Conservation (phyloP, 2,888 invertebrate species). For the Cephus pulcher region DNA sequence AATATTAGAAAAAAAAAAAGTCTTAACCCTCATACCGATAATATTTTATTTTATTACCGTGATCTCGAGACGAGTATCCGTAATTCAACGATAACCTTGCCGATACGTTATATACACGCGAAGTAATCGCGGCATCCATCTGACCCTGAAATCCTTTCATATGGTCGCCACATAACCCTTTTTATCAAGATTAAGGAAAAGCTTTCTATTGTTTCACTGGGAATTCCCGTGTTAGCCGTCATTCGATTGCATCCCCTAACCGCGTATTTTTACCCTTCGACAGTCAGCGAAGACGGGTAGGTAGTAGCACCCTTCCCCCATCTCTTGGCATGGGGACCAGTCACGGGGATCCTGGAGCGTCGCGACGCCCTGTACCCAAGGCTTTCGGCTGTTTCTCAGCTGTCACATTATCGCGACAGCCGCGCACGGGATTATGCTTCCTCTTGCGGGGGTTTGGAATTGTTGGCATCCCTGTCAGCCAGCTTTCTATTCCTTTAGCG, state of each 20-base stretch:
- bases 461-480: conserved; percentile 9
- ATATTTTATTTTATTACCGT: not conserved
- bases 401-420: conserved; percentile 58
- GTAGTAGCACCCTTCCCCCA: not conserved
- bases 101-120: not conserved
- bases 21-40: not conserved
- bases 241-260: not conserved
- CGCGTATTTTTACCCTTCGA: not conserved
- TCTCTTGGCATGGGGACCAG: not conserved
- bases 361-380: conserved; percentile 26
- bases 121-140: not conserved
- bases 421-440: conserved; percentile 28
- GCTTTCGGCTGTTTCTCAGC: conserved; percentile 53
- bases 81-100: not conserved
- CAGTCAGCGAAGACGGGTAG: not conserved
- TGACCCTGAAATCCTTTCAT: not conserved
- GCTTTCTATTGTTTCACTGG: not conserved
- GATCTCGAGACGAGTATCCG: not conserved
- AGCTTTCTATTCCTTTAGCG: conserved; percentile 17
- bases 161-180: not conserved
- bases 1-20: not conserved
- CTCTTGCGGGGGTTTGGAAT: not conserved
- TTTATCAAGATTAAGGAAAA: not conserved
- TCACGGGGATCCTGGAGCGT: not conserved
- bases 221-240: not conserved